These are phyloP conservation scores for Pachliopta kotzebuea DNA, from an alignment of 2,888 invertebrate genomes.

Conservation along the genomic window DNA sequence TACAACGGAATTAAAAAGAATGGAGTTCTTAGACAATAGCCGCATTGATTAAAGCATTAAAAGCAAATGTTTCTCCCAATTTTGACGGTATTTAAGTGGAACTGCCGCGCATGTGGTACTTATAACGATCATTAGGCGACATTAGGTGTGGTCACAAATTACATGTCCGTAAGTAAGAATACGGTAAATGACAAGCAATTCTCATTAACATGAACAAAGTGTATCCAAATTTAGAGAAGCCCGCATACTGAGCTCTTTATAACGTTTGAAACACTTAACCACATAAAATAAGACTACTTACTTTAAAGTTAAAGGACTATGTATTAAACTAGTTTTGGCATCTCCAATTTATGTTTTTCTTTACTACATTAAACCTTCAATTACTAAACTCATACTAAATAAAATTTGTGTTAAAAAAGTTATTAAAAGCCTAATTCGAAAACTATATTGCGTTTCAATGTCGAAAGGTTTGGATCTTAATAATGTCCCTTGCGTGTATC, in stretches of 20 bases:
- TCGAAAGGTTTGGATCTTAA: too few relatives aligned
- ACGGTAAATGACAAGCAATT: slow-evolving; percentile 27
- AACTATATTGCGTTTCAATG: too few relatives aligned
- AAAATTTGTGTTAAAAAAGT: too few relatives aligned
- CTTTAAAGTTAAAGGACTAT: too few relatives aligned
- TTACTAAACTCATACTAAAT: too few relatives aligned
- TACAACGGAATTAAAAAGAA: slow-evolving; percentile 18
- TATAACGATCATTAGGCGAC: slow-evolving; percentile 43
- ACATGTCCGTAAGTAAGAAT: slow-evolving; percentile 34
- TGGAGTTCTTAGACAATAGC: slow-evolving; percentile 26
- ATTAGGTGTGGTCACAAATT: slow-evolving; percentile 40
- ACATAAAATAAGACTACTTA: neutral
- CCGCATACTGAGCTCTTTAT: slow-evolving; percentile 6
- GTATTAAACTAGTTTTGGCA: too few relatives aligned
- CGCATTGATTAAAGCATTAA: slow-evolving; percentile 27
- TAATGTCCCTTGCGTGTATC: too few relatives aligned
- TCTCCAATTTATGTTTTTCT: too few relatives aligned
- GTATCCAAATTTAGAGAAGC: slow-evolving; percentile 21
- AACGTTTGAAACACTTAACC: neutral
- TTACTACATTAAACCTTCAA: too few relatives aligned
- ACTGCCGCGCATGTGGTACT: slow-evolving; percentile 32
- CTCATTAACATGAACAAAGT: slow-evolving; percentile 16
- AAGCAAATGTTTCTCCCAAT: slow-evolving; percentile 36
- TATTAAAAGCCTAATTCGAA: too few relatives aligned
- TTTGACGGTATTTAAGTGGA: slow-evolving; percentile 39